Evolutionary conservation across 1,140 invertebrate species (phyloP).

Genomic region (Tetragonula clypearis): DNA sequence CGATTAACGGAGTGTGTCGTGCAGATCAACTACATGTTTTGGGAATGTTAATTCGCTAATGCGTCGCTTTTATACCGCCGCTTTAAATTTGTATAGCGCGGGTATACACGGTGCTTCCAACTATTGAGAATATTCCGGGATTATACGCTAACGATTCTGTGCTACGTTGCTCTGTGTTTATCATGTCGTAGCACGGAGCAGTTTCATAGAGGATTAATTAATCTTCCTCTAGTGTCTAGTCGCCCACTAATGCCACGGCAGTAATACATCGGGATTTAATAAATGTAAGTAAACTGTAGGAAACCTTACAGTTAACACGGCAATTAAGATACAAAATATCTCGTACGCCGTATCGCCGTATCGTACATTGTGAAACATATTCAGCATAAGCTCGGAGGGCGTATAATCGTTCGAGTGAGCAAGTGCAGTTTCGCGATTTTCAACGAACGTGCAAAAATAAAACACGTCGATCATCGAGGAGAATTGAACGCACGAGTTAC

Average conservation of each 20-base stretch:
- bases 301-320: neutral
- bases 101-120: neutral
- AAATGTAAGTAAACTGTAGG: neutral
- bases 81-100: constrained; percentile 40
- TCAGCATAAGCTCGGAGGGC: neutral
- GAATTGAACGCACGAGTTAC: neutral
- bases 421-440: neutral
- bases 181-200: constrained; percentile 27
- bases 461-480: neutral
- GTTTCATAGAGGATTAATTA: constrained; percentile 52
- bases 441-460: neutral
- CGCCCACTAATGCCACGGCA: neutral
- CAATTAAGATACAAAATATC: neutral
- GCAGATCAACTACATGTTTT: neutral
- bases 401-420: neutral
- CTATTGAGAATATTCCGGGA: constrained; percentile 60
- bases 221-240: constrained; percentile 1
- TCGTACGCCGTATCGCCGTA: too few species aligned
- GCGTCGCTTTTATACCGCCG: constrained; percentile 65
- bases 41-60: constrained; percentile 77
- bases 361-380: neutral
- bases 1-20: neutral
- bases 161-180: constrained; percentile 15
- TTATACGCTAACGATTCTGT: constrained; percentile 54
- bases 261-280: constrained; percentile 1